A percentile compares a stretch with the other conserved stretches of the same genome.
Conservation (phyloP, 2,113 vertebrate species). For the Centropus bengalensis region DNA sequence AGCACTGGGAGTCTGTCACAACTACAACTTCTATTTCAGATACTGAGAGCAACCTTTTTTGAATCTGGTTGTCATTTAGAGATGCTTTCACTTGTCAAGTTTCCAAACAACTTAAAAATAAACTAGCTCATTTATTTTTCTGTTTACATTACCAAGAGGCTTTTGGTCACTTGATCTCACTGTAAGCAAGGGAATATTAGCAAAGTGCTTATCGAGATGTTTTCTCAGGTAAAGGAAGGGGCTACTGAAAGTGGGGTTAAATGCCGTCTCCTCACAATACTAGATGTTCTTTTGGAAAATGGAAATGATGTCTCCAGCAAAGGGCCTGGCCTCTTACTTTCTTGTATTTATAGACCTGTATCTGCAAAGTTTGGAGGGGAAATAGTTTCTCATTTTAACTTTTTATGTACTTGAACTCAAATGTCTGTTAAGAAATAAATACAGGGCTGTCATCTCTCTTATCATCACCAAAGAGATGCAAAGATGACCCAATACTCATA, state of each 20-base stretch:
- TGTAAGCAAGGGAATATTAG: neutral
- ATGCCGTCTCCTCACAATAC: neutral
- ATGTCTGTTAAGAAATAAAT: neutral
- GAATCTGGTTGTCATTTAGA: slow-evolving; percentile 1
- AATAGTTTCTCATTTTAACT: neutral
- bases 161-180: neutral
- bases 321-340: neutral
- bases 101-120: slow-evolving; percentile 43
- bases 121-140: neutral
- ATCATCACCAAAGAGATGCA: neutral
- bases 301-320: neutral
- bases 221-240: neutral
- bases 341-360: neutral
- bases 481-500: neutral
- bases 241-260: neutral
- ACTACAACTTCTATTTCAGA: slow-evolving; percentile 22
- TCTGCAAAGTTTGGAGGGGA: neutral
- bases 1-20: neutral
- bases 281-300: neutral
- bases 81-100: slow-evolving; percentile 29
- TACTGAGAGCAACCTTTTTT: neutral
- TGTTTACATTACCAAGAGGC: neutral
- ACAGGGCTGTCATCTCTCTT: neutral
- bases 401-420: neutral
- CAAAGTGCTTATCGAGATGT: neutral